Evolutionary conservation across 2,888 invertebrate genomes (phyloP).

Genomic region (Sarcophaga carnaria): DNA sequence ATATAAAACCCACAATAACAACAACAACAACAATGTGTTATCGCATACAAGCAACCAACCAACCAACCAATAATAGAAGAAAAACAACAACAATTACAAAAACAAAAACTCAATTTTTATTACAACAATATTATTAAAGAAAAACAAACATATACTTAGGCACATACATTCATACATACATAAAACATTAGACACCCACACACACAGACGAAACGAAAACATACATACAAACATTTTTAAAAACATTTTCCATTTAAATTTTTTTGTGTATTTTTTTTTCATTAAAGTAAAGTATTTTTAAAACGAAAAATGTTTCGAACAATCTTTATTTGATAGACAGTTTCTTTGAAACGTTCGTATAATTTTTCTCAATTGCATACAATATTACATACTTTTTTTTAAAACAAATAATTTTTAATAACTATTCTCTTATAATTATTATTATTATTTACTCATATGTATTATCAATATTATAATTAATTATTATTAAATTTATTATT

Average conservation of each 20-base stretch:
- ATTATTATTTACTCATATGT: constrained; percentile 25
- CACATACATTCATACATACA: not conserved
- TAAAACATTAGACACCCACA: not conserved
- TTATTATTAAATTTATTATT: constrained; percentile 38
- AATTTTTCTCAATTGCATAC: no score
- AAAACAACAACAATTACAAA: constrained; percentile 31
- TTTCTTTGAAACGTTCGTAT: no score
- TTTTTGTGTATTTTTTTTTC: no score
- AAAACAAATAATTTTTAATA: no score
- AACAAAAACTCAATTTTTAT: constrained; percentile 10
- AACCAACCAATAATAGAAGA: constrained; percentile 27
- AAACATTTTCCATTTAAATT: no score
- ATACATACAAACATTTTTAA: not conserved
- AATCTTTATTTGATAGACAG: no score
- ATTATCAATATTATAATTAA: constrained; percentile 27
- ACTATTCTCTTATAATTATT: constrained; percentile 4
- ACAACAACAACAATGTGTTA: constrained; percentile 52
- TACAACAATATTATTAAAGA: constrained; percentile 26
- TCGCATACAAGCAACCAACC: constrained; percentile 29
- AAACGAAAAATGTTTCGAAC: no score
- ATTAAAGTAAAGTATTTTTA: no score
- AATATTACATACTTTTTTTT: no score
- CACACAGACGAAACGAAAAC: not conserved
- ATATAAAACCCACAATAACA: constrained; percentile 23
- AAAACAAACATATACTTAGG: not conserved